phyloP scores from a whole-genome alignment of 2,113 vertebrate genomes.

The Corapipo altera region DNA sequence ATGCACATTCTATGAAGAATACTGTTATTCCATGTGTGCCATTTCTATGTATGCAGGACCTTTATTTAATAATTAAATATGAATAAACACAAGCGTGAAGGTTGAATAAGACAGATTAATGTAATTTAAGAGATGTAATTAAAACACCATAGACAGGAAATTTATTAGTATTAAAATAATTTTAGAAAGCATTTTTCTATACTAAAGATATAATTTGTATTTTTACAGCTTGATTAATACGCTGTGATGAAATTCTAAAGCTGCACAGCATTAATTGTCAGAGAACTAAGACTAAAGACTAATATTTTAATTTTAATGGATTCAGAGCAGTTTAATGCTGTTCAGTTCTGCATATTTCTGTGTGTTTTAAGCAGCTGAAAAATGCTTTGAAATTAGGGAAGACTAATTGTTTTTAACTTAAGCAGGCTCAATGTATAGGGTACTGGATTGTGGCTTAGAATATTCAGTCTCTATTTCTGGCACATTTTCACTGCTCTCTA shows the following conservation, averaged over 20 bases:
- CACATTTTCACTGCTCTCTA: neutral
- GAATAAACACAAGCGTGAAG: neutral
- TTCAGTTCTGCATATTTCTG: neutral
- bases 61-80: neutral
- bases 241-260: slow-evolving; percentile 14
- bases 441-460: neutral
- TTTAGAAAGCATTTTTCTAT: neutral
- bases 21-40: neutral
- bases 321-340: neutral
- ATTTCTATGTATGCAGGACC: neutral
- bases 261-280: slow-evolving; percentile 12
- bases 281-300: neutral
- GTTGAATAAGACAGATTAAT: neutral
- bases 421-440: neutral
- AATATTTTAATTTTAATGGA: slow-evolving; percentile 16
- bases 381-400: neutral
- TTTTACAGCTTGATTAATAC: slow-evolving; percentile 33
- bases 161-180: slow-evolving; percentile 12
- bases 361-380: neutral
- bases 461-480: neutral
- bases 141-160: neutral
- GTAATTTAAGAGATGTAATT: neutral
- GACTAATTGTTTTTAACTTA: neutral
- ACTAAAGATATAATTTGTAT: slow-evolving; percentile 23
- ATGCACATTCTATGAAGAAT: neutral